These are phyloP conservation scores for Dicaeum eximium DNA, from an alignment of 2,113 vertebrate species.

Conservation along the genomic window DNA sequence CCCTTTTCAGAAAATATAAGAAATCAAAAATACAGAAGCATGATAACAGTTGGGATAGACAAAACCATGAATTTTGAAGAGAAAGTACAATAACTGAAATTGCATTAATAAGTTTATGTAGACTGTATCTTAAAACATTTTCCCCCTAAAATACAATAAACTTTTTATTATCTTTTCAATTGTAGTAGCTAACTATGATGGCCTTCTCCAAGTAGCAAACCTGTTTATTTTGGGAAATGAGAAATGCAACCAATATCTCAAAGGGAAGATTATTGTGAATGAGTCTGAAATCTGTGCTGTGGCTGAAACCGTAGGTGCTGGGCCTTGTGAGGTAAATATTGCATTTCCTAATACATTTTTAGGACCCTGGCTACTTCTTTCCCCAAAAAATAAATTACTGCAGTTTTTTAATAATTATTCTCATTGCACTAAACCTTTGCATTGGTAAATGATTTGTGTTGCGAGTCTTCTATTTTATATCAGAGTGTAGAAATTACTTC, in stretches of 20 bases:
- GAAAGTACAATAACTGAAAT: neutral
- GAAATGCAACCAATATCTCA: slow-evolving; percentile 86
- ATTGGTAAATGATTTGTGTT: neutral
- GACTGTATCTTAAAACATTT: neutral
- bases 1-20: neutral
- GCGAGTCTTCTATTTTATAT: neutral
- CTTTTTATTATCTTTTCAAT: neutral
- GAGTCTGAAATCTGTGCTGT: slow-evolving; percentile 93
- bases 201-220: slow-evolving; percentile 82
- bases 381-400: neutral
- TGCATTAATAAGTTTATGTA: neutral
- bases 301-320: slow-evolving; percentile 82
- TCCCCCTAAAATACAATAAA: neutral
- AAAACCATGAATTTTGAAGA: neutral
- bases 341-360: neutral
- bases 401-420: neutral
- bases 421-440: neutral
- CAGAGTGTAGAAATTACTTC: neutral
- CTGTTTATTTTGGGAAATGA: slow-evolving; percentile 86
- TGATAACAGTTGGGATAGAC: neutral
- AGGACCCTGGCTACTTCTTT: neutral
- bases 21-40: neutral
- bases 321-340: slow-evolving; percentile 91
- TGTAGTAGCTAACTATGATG: slow-evolving; percentile 85
- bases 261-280: slow-evolving; percentile 85